phyloP scores from a whole-genome alignment of 2,888 invertebrate genomes.

The Aleiodes leptofemur region DNA sequence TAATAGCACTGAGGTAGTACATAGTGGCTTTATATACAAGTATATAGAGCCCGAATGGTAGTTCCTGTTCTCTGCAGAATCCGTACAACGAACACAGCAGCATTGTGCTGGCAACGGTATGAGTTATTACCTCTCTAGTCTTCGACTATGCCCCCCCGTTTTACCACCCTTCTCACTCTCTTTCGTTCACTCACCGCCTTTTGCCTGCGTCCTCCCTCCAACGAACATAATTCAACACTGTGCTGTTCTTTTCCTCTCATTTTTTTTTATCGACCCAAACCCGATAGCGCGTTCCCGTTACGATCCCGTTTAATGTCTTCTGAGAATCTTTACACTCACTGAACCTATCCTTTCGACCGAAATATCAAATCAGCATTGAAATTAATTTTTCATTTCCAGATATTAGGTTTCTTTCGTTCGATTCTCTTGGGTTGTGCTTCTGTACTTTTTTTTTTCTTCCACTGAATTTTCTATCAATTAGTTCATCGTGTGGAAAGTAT shows the following conservation, averaged over 20 bases:
- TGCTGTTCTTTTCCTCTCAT: conserved; percentile 56
- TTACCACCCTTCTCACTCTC: conserved; percentile 50
- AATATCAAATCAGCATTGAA: conserved; percentile 23
- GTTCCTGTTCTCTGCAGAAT: conserved; percentile 71
- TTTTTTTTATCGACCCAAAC: conserved; percentile 56
- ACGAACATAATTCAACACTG: conserved; percentile 71
- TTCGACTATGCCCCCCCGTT: conserved; percentile 53
- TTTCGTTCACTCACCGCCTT: conserved; percentile 53
- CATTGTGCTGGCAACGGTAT: conserved; percentile 71
- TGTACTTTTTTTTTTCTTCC: conserved; percentile 3
- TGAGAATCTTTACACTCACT: conserved; percentile 31
- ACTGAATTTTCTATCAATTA: background rate
- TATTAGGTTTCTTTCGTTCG: background rate
- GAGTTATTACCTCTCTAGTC: conserved; percentile 72
- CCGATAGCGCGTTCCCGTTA: conserved; percentile 65
- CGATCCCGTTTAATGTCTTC: conserved; percentile 56
- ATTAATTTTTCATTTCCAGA: conserved; percentile 17
- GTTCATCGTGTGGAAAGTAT: background rate
- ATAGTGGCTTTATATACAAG: conserved; percentile 20
- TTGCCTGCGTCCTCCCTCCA: conserved; percentile 50
- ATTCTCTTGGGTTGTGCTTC: background rate
- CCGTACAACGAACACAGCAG: conserved; percentile 72
- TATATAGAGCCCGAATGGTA: conserved; percentile 42
- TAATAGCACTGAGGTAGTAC: background rate
- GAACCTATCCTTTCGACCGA: conserved; percentile 13